Base-by-base conservation (phyloP, 2,888 invertebrate genomes). In the Danaus chrysippus region DNA sequence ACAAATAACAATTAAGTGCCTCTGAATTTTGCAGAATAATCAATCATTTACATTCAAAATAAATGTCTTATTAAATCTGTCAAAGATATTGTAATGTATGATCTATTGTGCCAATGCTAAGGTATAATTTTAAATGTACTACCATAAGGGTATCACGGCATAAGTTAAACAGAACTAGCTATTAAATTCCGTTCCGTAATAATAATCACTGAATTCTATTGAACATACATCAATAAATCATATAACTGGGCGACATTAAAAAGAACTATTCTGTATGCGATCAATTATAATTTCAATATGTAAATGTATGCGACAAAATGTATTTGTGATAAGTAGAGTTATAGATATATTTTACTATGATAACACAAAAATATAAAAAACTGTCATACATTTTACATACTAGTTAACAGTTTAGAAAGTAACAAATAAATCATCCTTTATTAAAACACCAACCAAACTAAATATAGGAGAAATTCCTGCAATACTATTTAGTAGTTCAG, bases 191-290 rank as follows among this genome's bases (percentile, higher is more conserved):
- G 49, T 49, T 17, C 49, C 49, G 17, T 10, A 17, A 3, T 17
- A 49, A 49, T 49, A 49, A 17, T 49, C 10, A 49, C 17, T 49
- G 17, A 49, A 49, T 49, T 49, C 49, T 49, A 49, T 49, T 49
- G 17, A 17, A 49, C 49, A 46, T 6, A 49, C 9, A 49, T 49
- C 17, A 49, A 49, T 49, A 49, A 49, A 49, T 49, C 49, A 49
- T 3, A 49, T n/a, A n/a, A 46, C 17, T 49, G 49, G 15, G 17
- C 17, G 15, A 49, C 17, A n/a, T 43, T 43, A 43, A 49, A 10
- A 17, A 49, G n/a, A 49, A 49, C 17, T 17, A 49, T 49, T 17
- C 17, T 17, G 11, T 17, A 17, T 49, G 6, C 23, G 2, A 34
- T 34, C 23, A 34, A 5, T 6, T 3, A 34, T 34, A 1, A 34